These are phyloP conservation scores for Eumerus sabulonum DNA, from an alignment of 2,888 invertebrate species.

Conservation along the genomic window DNA sequence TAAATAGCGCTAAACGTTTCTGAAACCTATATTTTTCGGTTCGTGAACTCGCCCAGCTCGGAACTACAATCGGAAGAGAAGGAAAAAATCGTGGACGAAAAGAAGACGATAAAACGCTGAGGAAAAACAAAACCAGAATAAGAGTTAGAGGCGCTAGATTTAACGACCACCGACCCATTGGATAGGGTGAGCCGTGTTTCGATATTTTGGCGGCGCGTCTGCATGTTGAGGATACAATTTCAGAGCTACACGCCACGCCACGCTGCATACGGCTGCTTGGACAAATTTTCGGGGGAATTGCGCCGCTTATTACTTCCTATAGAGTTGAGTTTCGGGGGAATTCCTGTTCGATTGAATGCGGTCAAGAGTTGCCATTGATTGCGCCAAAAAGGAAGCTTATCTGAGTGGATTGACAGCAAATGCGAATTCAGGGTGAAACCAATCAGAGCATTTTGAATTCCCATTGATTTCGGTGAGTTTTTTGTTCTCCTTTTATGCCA, in stretches of 20 bases:
- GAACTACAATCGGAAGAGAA: constrained; percentile 50
- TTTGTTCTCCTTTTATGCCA: no score
- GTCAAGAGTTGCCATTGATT: constrained; percentile 48
- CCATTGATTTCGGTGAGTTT: constrained; percentile 35
- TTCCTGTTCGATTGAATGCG: constrained; percentile 53
- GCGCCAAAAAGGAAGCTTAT: background rate
- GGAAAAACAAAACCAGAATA: background rate
- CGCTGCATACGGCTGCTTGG: constrained; percentile 46
- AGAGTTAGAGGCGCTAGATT: constrained; percentile 28
- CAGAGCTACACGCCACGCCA: constrained; percentile 42
- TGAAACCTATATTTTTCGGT: constrained; percentile 35
- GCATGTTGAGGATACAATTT: constrained; percentile 44
- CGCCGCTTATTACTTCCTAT: constrained; percentile 3
- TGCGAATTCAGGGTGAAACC: constrained; percentile 22
- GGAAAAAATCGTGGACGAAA: constrained; percentile 51
- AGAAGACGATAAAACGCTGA: constrained; percentile 32
- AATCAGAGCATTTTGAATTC: constrained; percentile 13
- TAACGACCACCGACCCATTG: constrained; percentile 23
- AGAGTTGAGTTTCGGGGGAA: constrained; percentile 32
- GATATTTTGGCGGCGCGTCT: constrained; percentile 10
- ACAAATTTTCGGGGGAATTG: constrained; percentile 36
- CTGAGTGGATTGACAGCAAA: constrained; percentile 21
- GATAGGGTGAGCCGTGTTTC: background rate
- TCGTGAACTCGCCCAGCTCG: constrained; percentile 50
- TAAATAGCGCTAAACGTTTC: constrained; percentile 67